Evolutionary conservation across 2,113 vertebrate species (phyloP).

Genomic region (Gopherus evgoodei): DNA sequence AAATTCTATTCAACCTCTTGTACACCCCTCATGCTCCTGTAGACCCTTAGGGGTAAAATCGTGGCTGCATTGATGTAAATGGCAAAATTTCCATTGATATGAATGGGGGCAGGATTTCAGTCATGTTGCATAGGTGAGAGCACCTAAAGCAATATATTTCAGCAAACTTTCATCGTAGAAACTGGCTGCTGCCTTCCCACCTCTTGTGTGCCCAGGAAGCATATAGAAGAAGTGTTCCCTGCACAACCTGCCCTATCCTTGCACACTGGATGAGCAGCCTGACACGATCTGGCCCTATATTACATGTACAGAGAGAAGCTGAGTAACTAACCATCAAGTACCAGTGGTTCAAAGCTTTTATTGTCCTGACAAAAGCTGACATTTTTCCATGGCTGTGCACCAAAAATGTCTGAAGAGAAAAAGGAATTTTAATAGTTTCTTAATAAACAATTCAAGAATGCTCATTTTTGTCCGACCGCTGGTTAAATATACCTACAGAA

Average conservation of each 20-base stretch:
- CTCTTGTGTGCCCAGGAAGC: background rate
- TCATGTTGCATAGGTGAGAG: background rate
- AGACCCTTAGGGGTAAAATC: background rate
- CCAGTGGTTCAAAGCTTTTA: background rate
- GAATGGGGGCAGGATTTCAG: background rate
- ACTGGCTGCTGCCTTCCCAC: background rate
- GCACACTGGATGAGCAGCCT: background rate
- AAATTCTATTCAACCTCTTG: fast-evolving
- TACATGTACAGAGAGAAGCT: background rate
- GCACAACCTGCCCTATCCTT: background rate
- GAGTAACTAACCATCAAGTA: background rate
- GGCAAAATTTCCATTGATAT: background rate
- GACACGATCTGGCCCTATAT: background rate
- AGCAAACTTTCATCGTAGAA: background rate
- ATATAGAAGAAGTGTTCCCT: background rate
- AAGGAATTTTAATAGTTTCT: background rate
- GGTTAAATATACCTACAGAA: too few species aligned
- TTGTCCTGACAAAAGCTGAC: background rate
- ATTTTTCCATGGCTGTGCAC: too few species aligned
- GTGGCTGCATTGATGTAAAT: background rate
- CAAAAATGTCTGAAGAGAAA: background rate
- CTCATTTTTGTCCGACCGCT: background rate
- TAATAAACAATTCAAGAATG: too few species aligned
- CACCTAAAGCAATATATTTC: background rate
- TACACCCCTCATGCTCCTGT: fast-evolving